phyloP scores from a whole-genome alignment of 2,113 vertebrate genomes.

The Oostethus manadensis region DNA sequence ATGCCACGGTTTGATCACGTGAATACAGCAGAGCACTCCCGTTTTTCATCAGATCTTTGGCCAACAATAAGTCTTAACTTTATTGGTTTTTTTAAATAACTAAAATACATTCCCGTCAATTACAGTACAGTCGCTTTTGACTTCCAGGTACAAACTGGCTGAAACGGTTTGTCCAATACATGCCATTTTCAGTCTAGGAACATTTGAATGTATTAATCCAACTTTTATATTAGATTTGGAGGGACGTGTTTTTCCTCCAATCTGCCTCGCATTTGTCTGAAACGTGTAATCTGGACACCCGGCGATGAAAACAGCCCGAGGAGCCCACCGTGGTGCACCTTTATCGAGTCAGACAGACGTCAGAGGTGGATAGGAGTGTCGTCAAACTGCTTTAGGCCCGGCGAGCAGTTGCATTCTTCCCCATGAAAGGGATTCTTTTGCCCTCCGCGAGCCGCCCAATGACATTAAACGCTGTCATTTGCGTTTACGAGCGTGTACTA shows the following conservation, averaged over 20 bases:
- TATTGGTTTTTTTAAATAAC: too few species aligned
- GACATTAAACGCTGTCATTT: slow-evolving; percentile 58
- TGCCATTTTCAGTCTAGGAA: too few species aligned
- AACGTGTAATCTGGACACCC: slow-evolving; percentile 31
- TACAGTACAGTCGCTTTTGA: too few species aligned
- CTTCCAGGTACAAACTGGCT: too few species aligned
- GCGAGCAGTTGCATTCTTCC: slow-evolving; percentile 47
- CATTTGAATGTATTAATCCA: too few species aligned
- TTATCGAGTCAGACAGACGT: slow-evolving; percentile 38
- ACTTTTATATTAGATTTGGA: not conserved
- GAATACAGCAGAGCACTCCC: too few species aligned
- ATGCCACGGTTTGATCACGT: too few species aligned
- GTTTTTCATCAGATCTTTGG: too few species aligned
- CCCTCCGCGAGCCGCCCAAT: slow-evolving; percentile 52
- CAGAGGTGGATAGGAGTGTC: slow-evolving; percentile 26
- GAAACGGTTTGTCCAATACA: too few species aligned
- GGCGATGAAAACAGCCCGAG: slow-evolving; percentile 22
- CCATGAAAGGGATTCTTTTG: slow-evolving; percentile 40
- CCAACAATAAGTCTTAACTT: slow-evolving; percentile 1
- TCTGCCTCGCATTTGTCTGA: slow-evolving; percentile 20
- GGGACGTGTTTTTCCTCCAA: slow-evolving; percentile 7
- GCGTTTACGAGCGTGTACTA: slow-evolving; percentile 52
- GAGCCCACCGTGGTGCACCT: slow-evolving; percentile 21
- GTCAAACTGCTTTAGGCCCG: slow-evolving; percentile 40
- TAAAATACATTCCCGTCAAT: slow-evolving; percentile 2